Base-by-base conservation (phyloP, 2,888 invertebrate species). In the Eilema caniola region DNA sequence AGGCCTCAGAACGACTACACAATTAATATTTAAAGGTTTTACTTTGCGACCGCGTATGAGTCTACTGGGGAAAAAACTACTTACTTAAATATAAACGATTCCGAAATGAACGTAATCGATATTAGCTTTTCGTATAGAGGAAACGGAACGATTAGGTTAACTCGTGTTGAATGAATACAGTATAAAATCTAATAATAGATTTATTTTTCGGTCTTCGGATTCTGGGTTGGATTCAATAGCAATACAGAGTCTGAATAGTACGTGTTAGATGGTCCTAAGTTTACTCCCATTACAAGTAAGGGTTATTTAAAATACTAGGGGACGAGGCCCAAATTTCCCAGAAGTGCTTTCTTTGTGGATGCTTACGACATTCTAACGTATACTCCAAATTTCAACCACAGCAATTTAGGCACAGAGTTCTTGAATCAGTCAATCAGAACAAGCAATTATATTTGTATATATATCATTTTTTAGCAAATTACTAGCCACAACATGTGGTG, bases 11-110 rank as follows among this genome's bases (percentile, higher is more conserved):
- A 76, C 74, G 66, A 75, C 74, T 67, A 67, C 68, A 61, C 69
- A 72, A 75, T 80, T 80, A 73, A 81, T 85, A 78, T 79, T 81
- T 80, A 71, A 80, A 71, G 74, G 76, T 70, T 81, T 78, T 82
- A 78, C 81, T 81, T 83, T 80, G 79, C 75, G 77, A 75, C 74
- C 77, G 76, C 80, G 69, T 78, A 78, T 79, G 72, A 73, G 78
- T 69, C 75, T 70, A 62, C 68, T 63, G 78, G 75, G 71, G 59
- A 74, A 62, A 74, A 61, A 71, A 67, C 56, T 56, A 67, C 37
- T 64, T 68, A 66, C 60, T 79, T 10, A 73, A 76, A 70, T 67
- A 73, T 67, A 60, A 41, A 72, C 41, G 37, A 77, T 25, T 71
- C 28, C 53, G 57, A 70, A 72, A 71, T 69, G 72, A 72, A 71